phyloP scores from a whole-genome alignment of 2,888 invertebrate species.

The Zeuzera pyrina region DNA sequence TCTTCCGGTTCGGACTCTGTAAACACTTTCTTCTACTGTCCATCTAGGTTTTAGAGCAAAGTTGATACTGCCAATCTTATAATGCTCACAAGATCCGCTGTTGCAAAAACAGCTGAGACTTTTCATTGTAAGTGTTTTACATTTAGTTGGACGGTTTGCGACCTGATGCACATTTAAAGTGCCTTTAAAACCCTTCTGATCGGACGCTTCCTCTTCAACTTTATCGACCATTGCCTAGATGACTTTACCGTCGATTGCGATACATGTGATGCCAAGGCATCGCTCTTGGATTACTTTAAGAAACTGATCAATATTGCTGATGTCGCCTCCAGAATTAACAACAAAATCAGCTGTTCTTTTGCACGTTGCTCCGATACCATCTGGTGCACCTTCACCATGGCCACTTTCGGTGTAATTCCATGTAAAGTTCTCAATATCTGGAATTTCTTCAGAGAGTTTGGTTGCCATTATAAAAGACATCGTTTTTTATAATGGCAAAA shows the following conservation, averaged over 20 bases:
- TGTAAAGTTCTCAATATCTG: conserved; percentile 32
- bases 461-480: conserved; percentile 30
- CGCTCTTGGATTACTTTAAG: conserved; percentile 11
- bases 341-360: conserved; percentile 24
- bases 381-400: conserved; percentile 28
- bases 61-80: too few species aligned
- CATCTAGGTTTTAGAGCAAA: too few species aligned
- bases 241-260: conserved; percentile 12
- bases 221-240: conserved; percentile 12
- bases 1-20: too few species aligned
- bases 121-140: too few species aligned
- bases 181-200: conserved; percentile 16
- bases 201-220: conserved; percentile 11
- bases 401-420: too few species aligned
- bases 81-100: too few species aligned
- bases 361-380: too few species aligned
- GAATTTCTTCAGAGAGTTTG: conserved; percentile 13
- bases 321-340: conserved; percentile 15
- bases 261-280: conserved; percentile 14
- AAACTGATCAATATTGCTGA: conserved; percentile 16
- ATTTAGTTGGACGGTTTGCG: too few species aligned
- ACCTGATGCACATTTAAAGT: too few species aligned
- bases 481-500: conserved; percentile 25
- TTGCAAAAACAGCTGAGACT: too few species aligned
- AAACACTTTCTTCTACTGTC: too few species aligned